phyloP scores from a whole-genome alignment of 2,797 vertebrate species.

The Tenualosa thibaudeaui region DNA sequence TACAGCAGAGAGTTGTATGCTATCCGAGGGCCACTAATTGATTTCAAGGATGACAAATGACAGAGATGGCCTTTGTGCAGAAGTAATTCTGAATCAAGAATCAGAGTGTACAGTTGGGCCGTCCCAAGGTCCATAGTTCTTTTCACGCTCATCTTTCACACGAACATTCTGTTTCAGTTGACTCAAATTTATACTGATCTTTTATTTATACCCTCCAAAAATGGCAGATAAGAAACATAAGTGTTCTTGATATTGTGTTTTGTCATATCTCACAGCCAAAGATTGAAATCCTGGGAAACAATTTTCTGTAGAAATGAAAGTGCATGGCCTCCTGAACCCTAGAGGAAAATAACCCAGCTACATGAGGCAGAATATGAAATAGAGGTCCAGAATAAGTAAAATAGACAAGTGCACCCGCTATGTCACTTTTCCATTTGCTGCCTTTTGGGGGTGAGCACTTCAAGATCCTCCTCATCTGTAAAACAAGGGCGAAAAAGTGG shows the following conservation, averaged over 20 bases:
- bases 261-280: slow-evolving; percentile 97
- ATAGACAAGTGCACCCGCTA: slow-evolving; percentile 87
- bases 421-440: slow-evolving; percentile 94
- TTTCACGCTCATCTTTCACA: slow-evolving; percentile 76
- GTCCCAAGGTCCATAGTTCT: slow-evolving; percentile 74
- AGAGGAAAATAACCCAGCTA: slow-evolving; percentile 89
- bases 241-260: slow-evolving; percentile 99
- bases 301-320: slow-evolving; percentile 99
- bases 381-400: slow-evolving; percentile 90
- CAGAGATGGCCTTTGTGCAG: slow-evolving; percentile 63
- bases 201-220: slow-evolving; percentile 98
- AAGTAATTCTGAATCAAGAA: slow-evolving; percentile 73
- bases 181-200: slow-evolving; percentile 97
- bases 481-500: slow-evolving; percentile 33
- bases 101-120: slow-evolving; percentile 70
- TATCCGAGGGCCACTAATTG: slow-evolving; percentile 74
- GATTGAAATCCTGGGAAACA: slow-evolving; percentile 99
- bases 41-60: slow-evolving; percentile 79
- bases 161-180: slow-evolving; percentile 78
- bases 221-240: slow-evolving; percentile 99
- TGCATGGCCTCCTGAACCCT: slow-evolving; percentile 94
- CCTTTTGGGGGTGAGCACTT: slow-evolving; percentile 74
- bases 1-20: slow-evolving; percentile 58
- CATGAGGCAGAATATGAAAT: slow-evolving; percentile 92
- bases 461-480: slow-evolving; percentile 73